phyloP scores from a whole-genome alignment of 1,140 invertebrate genomes.

The Battus philenor region DNA sequence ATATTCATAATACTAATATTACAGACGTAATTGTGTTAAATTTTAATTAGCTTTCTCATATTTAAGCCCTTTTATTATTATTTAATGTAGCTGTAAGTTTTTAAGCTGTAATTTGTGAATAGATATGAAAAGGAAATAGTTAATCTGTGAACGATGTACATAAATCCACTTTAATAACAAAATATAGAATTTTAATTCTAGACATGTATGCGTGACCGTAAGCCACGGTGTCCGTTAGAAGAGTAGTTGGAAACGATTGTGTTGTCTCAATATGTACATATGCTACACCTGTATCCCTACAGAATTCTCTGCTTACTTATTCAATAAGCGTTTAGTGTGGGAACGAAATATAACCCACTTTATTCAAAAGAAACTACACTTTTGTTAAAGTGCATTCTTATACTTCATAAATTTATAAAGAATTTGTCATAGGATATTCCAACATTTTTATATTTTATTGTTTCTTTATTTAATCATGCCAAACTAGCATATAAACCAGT shows the following conservation, averaged over 20 bases:
- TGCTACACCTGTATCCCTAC: conserved; percentile 26
- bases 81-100: too few species aligned
- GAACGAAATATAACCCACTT: conserved; percentile 60
- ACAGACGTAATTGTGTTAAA: too few species aligned
- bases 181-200: not conserved
- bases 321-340: conserved; percentile 59
- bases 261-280: conserved; percentile 11
- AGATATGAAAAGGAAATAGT: too few species aligned
- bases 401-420: conserved; percentile 37
- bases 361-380: conserved; percentile 57
- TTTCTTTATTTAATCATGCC: too few species aligned
- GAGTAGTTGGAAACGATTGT: conserved; percentile 19
- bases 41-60: too few species aligned
- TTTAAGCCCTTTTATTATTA: too few species aligned
- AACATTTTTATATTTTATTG: too few species aligned
- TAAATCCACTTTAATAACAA: not conserved
- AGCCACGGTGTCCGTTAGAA: not conserved
- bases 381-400: conserved; percentile 56
- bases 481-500: too few species aligned
- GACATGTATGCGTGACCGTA: not conserved
- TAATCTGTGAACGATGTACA: too few species aligned
- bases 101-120: too few species aligned
- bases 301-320: conserved; percentile 55
- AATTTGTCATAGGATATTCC: conserved; percentile 15
- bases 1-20: too few species aligned